A percentile compares a stretch with the other conserved stretches of the same genome.
These are phyloP conservation scores for Hippocampus mohnikei DNA, from an alignment of 2,113 vertebrate genomes.

Conservation along the genomic window DNA sequence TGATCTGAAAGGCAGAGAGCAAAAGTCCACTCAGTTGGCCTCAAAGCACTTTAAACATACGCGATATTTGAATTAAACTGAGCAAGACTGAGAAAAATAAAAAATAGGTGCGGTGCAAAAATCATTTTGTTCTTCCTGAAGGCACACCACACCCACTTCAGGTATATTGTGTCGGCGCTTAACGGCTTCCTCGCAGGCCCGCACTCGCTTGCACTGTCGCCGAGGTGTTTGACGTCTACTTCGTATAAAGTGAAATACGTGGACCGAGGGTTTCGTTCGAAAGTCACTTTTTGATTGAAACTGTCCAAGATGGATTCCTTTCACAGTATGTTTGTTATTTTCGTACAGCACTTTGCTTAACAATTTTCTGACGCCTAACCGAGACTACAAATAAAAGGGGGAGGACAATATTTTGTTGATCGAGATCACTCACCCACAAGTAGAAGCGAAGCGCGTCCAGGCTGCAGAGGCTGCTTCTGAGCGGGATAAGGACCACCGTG, in stretches of 20 bases:
- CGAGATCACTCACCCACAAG: conserved; percentile 65
- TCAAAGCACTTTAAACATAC: background rate
- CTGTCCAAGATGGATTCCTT: too few species aligned
- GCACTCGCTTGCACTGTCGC: conserved; percentile 3
- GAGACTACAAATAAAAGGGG: background rate
- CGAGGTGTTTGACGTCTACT: background rate
- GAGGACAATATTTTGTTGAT: background rate
- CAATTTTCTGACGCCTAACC: background rate
- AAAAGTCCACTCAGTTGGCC: background rate
- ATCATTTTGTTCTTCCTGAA: background rate
- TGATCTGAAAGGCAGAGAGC: conserved; percentile 52
- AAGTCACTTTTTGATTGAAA: background rate
- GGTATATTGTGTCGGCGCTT: background rate
- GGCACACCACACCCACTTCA: background rate
- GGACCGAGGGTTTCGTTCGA: background rate
- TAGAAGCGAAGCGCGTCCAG: conserved; percentile 71
- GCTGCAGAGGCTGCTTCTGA: conserved; percentile 66
- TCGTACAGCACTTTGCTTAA: background rate
- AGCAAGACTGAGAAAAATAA: background rate
- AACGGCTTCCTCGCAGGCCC: background rate
- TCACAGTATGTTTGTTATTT: background rate
- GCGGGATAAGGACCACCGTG: conserved; percentile 69
- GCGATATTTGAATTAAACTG: background rate
- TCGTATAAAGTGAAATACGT: background rate
- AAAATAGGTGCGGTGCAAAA: background rate